Evolutionary conservation across 2,797 vertebrate genomes (phyloP), one percentile per base, ranked within the genome.

Genomic region (Cetoscarus ocellatus): DNA sequence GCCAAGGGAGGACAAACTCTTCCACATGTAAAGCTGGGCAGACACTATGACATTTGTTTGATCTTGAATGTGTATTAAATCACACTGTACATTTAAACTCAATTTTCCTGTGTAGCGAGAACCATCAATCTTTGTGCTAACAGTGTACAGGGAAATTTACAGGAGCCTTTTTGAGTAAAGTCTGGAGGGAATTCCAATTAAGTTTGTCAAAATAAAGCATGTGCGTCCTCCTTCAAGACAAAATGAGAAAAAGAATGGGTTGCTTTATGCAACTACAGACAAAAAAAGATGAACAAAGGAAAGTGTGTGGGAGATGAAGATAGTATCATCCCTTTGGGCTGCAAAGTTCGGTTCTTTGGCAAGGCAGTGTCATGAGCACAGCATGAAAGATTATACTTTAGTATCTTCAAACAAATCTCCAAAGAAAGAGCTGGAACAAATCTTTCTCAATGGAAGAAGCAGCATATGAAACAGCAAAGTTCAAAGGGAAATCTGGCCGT

Each of bases 171-270:
- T 15, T 18, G 19, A 52, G 64, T 50, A 44, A 12, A 10, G 15
- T 47, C 14, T 42, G 6, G 12, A 11, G 55, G 13, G n/a, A 44
- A 39, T 51, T 56, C 10, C 40, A 57, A 67, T 53, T 51, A 61
- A 70, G 61, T 61, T 77, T 40, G 50, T 61, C 34, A 61, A 70
- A 61, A 60, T 44, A 65, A 51, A 43, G 63, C 49, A 51, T 51
- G 61, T 42, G 40, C 35, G 8, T 57, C 39, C 57, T 45, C 27
- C 7, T 35, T 61, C 39, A 51, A 51, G 74, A 51, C 56, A 61
- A n/a, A 34, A 42, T 50, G 38, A 56, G n/a, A 43, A 6, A 48
- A 35, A 45, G n/a, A 8, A 15, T 14, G 35, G 0, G 1, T 42
- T 61, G 7, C 8, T 42, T 58, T 19, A 35, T 62, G 15, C n/a